Evolutionary conservation across 2,113 vertebrate genomes (phyloP).

Genomic region (Sigmodon hispidus): DNA sequence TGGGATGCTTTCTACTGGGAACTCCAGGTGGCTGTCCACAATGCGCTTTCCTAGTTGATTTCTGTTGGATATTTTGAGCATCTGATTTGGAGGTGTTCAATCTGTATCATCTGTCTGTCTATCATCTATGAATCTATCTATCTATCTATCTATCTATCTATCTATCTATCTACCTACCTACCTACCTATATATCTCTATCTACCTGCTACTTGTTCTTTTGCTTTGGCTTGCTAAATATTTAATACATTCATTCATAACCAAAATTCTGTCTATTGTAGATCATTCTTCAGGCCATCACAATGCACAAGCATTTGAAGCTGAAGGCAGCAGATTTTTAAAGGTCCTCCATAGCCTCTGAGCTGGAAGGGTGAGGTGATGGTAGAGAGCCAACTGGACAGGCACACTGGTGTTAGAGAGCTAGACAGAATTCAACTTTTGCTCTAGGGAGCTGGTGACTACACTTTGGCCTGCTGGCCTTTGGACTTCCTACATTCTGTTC

Average conservation of each 20-base stretch:
- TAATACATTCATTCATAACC: not conserved
- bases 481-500: not conserved
- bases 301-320: not conserved
- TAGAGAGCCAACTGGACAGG: not conserved
- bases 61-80: not conserved
- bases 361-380: not conserved
- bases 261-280: not conserved
- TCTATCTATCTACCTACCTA: not conserved
- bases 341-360: not conserved
- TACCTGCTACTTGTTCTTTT: not conserved
- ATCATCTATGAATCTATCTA: not conserved
- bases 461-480: not conserved
- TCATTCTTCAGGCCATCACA: not conserved
- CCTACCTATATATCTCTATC: not conserved
- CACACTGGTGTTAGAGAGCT: rapidly evolving
- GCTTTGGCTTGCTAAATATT: not conserved
- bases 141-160: not conserved
- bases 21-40: not conserved
- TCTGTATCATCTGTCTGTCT: not conserved
- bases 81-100: not conserved
- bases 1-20: not conserved
- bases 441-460: rapidly evolving
- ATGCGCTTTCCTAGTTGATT: not conserved
- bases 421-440: not conserved
- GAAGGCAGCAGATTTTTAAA: not conserved